Evolutionary conservation across 2,113 vertebrate genomes (phyloP), one percentile per base, ranked within the genome.

Genomic region (Neogobius melanostomus): DNA sequence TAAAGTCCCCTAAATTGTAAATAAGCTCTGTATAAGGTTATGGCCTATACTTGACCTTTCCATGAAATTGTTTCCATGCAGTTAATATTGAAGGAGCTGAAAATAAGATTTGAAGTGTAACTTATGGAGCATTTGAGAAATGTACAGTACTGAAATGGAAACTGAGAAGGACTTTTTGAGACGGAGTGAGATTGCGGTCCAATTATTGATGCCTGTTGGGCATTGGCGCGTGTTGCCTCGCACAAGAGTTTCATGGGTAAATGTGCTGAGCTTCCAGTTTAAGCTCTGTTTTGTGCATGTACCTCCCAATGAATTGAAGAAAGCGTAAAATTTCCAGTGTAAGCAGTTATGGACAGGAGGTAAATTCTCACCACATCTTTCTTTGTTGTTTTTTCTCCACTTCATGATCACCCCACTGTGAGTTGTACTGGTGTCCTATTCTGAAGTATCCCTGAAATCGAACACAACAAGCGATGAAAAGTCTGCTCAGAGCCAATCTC

Each of bases 211-310:
- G 74, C 52, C 54, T 67, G 69, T 64, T 74, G 70, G 46, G 57
- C 43, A 76, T 44, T 71, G 64, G 74, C 46, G 63, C 66, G 52
- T 72, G 44, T 61, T 6, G 15, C 66, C 59, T 71, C 60, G 72
- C 11, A 11, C 57, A 57, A 69, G 47, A 2, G 28, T 75, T 75
- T 65, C 54, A 56, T 21, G 64, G 68, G 69, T 51, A 42, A 75
- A 60, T 79, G 69, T 65, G 54, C 61, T 72, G 75, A 72, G 77
- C 71, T 66, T 74, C 71, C 71, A 59, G 63, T 75, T 75, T 79
- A 11, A n/a, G 59, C 16, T 10, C 8, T 16, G 47, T 56, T 36
- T 56, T 36, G 14, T 15, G 6, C 42, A 16, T 47, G 56, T 61
- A 6, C 17, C 47, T 9, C 15, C 16, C 21, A 36, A 12, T 48